Conservation (phyloP, 2,797 vertebrate genomes). For the Sarcophilus harrisii region DNA sequence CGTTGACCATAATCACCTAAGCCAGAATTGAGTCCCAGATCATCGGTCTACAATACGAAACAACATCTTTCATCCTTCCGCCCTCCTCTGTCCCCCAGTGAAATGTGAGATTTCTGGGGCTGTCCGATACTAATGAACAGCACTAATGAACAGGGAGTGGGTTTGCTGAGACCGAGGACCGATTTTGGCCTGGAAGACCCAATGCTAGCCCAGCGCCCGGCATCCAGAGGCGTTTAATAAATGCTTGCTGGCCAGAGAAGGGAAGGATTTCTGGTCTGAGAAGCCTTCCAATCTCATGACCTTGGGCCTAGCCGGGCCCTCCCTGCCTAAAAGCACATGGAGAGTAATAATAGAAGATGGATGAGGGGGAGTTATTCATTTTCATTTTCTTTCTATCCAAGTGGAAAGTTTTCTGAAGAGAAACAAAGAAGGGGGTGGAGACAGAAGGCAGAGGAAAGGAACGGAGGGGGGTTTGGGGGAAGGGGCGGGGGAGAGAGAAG, state of each 20-base stretch:
- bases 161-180: background rate
- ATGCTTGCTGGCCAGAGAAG: background rate
- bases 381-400: background rate
- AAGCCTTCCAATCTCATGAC: background rate
- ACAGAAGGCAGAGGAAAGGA: constrained; percentile 10
- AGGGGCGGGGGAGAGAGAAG: background rate
- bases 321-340: background rate
- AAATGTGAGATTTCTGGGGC: background rate
- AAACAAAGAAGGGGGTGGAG: constrained; percentile 18
- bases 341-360: background rate
- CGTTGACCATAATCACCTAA: background rate
- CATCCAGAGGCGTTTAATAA: background rate
- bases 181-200: background rate
- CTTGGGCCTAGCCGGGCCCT: background rate
- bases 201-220: background rate
- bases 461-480: background rate
- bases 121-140: background rate
- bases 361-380: background rate
- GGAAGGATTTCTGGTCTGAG: background rate
- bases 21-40: background rate
- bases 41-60: background rate
- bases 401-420: constrained; percentile 20
- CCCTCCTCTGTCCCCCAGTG: background rate
- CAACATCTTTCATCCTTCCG: background rate
- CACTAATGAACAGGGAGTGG: background rate